A percentile compares a stretch with the other conserved stretches of the same genome.
Evolutionary conservation across 2,797 vertebrate species (phyloP).

Genomic region (Limnodromus scolopaceus): DNA sequence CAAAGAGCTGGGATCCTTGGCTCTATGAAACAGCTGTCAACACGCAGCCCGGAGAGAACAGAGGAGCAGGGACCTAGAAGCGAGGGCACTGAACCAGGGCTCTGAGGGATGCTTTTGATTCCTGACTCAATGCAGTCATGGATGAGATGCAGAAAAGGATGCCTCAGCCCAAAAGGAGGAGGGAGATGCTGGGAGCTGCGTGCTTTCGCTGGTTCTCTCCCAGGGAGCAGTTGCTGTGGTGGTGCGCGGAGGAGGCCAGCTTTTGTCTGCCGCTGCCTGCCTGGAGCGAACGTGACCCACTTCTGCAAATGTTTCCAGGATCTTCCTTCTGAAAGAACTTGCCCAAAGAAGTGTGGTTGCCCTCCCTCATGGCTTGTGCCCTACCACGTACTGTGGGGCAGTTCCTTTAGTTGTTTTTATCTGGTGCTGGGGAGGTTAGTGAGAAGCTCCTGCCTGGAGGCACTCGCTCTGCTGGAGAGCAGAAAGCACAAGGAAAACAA

Average conservation of each 20-base stretch:
- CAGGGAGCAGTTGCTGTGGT: background rate
- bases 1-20: background rate
- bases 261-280: background rate
- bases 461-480: conserved; percentile 12
- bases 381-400: background rate
- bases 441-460: background rate
- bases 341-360: background rate
- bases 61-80: background rate
- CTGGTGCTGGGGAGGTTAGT: background rate
- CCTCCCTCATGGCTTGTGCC: background rate
- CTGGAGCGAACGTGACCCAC: background rate
- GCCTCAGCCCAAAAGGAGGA: background rate
- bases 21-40: conserved; percentile 26
- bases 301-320: background rate
- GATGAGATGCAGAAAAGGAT: background rate
- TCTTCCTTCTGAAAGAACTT: background rate
- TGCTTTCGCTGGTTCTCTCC: background rate
- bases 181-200: background rate
- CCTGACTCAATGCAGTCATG: background rate
- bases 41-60: background rate
- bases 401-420: background rate
- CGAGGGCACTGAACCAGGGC: background rate
- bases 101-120: background rate
- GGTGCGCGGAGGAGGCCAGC: rapidly evolving
- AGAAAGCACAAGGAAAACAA: conserved; percentile 22